Base-by-base conservation (phyloP, 2,888 invertebrate genomes). In the Pelosia muscerda region DNA sequence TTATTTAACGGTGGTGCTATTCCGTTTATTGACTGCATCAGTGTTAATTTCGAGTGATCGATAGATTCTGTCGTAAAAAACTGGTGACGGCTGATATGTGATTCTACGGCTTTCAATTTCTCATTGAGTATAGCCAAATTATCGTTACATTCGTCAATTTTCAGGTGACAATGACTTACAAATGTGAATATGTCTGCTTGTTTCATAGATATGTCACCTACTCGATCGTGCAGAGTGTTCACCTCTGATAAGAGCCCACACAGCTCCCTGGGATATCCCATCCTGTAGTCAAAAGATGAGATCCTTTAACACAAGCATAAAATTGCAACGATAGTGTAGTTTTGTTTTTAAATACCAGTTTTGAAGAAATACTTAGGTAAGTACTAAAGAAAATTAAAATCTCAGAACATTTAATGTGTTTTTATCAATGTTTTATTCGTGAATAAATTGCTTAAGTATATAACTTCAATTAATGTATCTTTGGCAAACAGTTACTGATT, bases 201-300 rank as follows among this genome's bases (percentile, higher is more conserved):
- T 63, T 55, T 63, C n/a, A 25, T n/a, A 23, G 4, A 23, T 13
- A 63, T 38, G 2, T 55, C 34, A n/a, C 25, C 25, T 63, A 63
- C 19, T 56, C n/a, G 63, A n/a, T 55, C 38, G 23, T 25, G 31
- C 10, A 63, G 34, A 55, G 19, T 63, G 55, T 63, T 56, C 63
- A 58, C 22, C 11, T 58, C 58, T 13, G 22, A 53, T 13, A 42
- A 11, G 22, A 49, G 65, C 8, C 58, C 28, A 57, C 38, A 42
- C 49, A 56, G n/a, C 42, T 57, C 28, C 10, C 10, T 38, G 25
- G 63, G 55, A 38, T 38, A 42, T 54, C 54, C 63, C 63, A 56
- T 56, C 58, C 49, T 61, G 55, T 34, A 22, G 57, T 28, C 42
- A 57, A 31, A 60, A 19, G 15, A 62, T 34, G 25, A 25, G 10